These are phyloP conservation scores for Acropora tenuis DNA, from an alignment of 64 coral and sea anemone species.

Conservation along the genomic window DNA sequence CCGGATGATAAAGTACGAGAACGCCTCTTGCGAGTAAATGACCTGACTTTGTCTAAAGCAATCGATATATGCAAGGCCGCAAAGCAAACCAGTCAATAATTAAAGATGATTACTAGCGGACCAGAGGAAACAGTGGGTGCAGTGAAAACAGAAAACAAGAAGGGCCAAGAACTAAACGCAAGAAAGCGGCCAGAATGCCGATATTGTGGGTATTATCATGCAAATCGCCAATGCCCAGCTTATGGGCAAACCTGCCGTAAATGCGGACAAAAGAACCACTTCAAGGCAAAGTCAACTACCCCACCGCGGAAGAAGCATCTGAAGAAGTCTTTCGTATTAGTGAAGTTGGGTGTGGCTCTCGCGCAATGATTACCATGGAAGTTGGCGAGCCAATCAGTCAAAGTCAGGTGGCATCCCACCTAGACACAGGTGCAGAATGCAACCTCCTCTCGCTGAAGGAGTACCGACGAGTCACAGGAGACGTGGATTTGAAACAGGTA, in stretches of 20 bases:
- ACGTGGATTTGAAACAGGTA: constrained; percentile 39
- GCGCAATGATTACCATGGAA: neutral
- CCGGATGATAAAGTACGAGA: constrained; percentile 60
- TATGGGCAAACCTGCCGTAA: constrained; percentile 34
- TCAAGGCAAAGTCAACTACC: constrained; percentile 42
- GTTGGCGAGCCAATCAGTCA: neutral
- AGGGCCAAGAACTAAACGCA: neutral
- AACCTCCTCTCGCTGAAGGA: constrained; percentile 47
- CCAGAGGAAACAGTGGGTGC: constrained; percentile 51
- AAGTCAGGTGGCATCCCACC: constrained; percentile 34
- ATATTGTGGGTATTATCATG: constrained; percentile 64
- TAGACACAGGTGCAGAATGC: constrained; percentile 60
- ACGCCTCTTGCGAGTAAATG: constrained; percentile 53
- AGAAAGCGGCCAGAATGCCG: constrained; percentile 13
- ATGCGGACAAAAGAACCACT: constrained; percentile 48
- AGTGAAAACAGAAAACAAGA: constrained; percentile 39
- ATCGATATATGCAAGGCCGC: constrained; percentile 64
- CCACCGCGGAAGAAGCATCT: constrained; percentile 29
- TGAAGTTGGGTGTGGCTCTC: neutral
- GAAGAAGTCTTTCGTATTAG: neutral
- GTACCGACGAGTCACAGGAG: constrained; percentile 43
- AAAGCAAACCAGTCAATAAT: constrained; percentile 63
- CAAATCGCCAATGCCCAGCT: constrained; percentile 33
- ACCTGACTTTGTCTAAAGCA: constrained; percentile 61
- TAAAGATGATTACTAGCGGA: constrained; percentile 46